phyloP scores from a whole-genome alignment of 2,888 invertebrate species.

The Epistrophella euchroma region DNA sequence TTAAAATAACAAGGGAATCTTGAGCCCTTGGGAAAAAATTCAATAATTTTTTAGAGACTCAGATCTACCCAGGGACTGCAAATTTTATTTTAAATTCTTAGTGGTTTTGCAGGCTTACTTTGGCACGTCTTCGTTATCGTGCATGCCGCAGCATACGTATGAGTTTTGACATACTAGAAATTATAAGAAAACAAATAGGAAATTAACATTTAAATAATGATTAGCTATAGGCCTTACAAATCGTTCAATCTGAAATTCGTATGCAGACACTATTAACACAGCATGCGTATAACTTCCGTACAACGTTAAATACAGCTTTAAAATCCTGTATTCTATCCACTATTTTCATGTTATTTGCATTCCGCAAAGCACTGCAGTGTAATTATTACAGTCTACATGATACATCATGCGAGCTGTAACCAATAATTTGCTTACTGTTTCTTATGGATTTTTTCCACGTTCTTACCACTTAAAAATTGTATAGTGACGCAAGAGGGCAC shows the following conservation, averaged over 20 bases:
- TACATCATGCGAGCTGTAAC: neutral
- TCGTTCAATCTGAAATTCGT: neutral
- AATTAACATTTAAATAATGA: too few relatives aligned
- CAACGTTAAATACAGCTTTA: neutral
- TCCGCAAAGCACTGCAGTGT: neutral
- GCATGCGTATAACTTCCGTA: neutral
- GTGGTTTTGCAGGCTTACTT: too few relatives aligned
- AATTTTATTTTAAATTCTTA: too few relatives aligned
- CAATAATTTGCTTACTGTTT: neutral
- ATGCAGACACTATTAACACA: neutral
- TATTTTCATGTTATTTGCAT: neutral
- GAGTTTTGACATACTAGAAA: too few relatives aligned
- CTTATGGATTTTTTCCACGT: neutral
- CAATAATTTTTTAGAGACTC: too few relatives aligned
- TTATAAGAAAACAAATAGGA: too few relatives aligned
- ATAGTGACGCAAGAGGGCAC: neutral
- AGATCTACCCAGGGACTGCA: too few relatives aligned
- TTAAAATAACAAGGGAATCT: too few relatives aligned
- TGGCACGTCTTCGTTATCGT: too few relatives aligned
- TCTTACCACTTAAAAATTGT: neutral
- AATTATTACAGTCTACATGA: neutral
- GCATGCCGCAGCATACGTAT: too few relatives aligned
- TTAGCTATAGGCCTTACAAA: neutral
- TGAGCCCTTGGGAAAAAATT: too few relatives aligned
- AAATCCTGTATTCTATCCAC: neutral